Evolutionary conservation across 1,140 invertebrate genomes (phyloP), one percentile per base, ranked within the genome.

Genomic region (Palaemon carinicauda): DNA sequence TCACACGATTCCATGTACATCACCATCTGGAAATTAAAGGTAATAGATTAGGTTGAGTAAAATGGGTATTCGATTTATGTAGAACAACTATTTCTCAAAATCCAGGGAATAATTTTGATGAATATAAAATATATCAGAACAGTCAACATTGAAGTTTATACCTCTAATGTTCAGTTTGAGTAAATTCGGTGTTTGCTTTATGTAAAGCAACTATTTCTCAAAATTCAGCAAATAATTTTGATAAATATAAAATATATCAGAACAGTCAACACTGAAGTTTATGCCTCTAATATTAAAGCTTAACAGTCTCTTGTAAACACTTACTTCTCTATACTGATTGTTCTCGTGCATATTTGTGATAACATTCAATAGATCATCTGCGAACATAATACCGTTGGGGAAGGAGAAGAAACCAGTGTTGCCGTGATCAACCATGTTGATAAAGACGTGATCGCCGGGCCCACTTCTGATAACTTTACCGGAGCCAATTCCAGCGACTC

Each of bases 1-100:
- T 95, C 93, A 91, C 94, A 95, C 19, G 94, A 93, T 91, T 95
- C 94, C 80, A 95, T 90, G 91, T 95, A 95, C 75, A 95, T 91
- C 12, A 94, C 92, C 91, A 94, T 90, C 93, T 69, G 65, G 4
- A 24, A 31, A 29, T n/a, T n/a, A 27, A 27, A 17, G 17, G 24
- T 41, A 41, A 41, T 9, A 41, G 41, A 5, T 41, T 7, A n/a
- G n/a, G n/a, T 3, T 10, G 15, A 0, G 4, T 69, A 27, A 27
- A 14, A 19, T 24, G 9, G 24, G 15, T 14, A 17, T 15, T 24
- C 10, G 21, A 29, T 24, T 69, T n/a, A n/a, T n/a, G 14, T 10
- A 69, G 65, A 14, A 21, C 29, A 21, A n/a, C 12, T 21, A 19
- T n/a, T 24, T 27, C 0, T 69, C 21, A 41, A 69, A 7, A 5